Conservation (phyloP, 2,888 invertebrate species). For the Eupithecia dodoneata region DNA sequence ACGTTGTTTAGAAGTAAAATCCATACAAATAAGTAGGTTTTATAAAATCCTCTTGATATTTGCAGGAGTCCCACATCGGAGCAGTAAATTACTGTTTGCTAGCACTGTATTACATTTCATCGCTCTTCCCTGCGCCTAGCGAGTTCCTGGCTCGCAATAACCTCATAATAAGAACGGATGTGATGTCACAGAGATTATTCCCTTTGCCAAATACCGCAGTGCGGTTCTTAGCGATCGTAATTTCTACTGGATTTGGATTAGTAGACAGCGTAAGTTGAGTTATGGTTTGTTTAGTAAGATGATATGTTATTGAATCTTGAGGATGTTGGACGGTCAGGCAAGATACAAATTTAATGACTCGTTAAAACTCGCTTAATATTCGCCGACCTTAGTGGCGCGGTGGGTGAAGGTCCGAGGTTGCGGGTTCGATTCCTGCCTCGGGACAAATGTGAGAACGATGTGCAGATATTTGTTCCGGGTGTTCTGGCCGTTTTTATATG, state of each 20-base stretch:
- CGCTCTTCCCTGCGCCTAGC: constrained; percentile 23
- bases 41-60: constrained; percentile 7
- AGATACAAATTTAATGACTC: too few species aligned
- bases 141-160: constrained; percentile 51
- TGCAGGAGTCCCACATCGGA: constrained; percentile 2
- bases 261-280: constrained; percentile 44
- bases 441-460: too few species aligned
- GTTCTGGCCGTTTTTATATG: too few species aligned
- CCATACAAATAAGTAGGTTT: not conserved
- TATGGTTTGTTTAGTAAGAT: constrained; percentile 5
- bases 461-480: too few species aligned
- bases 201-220: constrained; percentile 66
- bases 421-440: too few species aligned
- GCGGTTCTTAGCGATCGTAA: constrained; percentile 61
- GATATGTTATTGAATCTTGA: not conserved
- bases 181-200: constrained; percentile 71
- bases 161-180: constrained; percentile 67
- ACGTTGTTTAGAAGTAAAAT: too few species aligned
- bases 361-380: too few species aligned
- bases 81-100: constrained; percentile 35
- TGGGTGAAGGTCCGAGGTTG: too few species aligned
- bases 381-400: too few species aligned
- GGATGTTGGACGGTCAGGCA: not conserved
- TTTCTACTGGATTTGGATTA: constrained; percentile 58
- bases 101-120: constrained; percentile 33